A percentile compares a stretch with the other conserved stretches of the same genome.
These are phyloP conservation scores for Tetheella fluctuosa DNA, from an alignment of 2,888 invertebrate genomes.

Conservation along the genomic window DNA sequence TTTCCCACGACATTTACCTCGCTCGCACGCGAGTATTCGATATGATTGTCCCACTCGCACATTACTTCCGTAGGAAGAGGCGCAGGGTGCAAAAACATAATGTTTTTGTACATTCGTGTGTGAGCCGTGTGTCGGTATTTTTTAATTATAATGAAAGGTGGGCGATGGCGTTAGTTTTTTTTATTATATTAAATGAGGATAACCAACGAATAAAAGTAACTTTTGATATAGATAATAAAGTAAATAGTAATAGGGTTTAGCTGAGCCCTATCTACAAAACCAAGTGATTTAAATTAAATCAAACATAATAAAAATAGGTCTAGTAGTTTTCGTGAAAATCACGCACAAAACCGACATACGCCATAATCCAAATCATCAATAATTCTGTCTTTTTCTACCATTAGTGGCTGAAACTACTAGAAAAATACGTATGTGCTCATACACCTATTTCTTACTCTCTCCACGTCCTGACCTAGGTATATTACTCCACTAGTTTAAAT, in stretches of 20 bases:
- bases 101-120: constrained; percentile 76
- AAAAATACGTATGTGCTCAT: neutral
- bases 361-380: too few species aligned
- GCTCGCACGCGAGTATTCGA: constrained; percentile 38
- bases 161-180: constrained; percentile 28
- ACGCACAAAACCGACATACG: too few species aligned
- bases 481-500: neutral
- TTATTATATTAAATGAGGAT: neutral
- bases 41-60: constrained; percentile 40
- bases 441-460: neutral
- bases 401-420: too few species aligned
- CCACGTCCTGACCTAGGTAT: neutral
- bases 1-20: constrained; percentile 75
- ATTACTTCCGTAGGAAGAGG: constrained; percentile 76
- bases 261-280: too few species aligned
- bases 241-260: too few species aligned
- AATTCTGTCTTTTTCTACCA: too few species aligned
- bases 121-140: constrained; percentile 66
- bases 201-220: too few species aligned
- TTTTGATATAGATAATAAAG: too few species aligned
- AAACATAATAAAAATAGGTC: too few species aligned
- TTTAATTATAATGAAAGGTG: constrained; percentile 28
- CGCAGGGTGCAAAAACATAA: constrained; percentile 74
- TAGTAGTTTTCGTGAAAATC: too few species aligned
- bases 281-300: too few species aligned